These are phyloP conservation scores for Eriocheir sinensis DNA, from an alignment of 1,140 invertebrate species.

Conservation along the genomic window DNA sequence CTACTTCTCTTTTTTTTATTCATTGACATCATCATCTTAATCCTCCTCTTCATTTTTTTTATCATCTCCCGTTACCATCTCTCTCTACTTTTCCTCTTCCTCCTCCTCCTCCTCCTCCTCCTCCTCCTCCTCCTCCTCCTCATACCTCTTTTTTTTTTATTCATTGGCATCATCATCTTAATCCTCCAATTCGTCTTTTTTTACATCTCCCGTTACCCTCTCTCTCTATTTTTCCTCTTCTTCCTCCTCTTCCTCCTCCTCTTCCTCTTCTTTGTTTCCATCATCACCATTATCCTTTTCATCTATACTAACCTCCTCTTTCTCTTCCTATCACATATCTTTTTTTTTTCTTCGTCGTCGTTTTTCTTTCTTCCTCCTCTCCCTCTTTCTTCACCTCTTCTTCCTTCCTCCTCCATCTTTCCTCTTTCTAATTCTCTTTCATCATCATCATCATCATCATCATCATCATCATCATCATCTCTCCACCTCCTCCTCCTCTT, in stretches of 20 bases:
- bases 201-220: neutral
- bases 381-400: neutral
- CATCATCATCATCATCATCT: neutral
- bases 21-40: neutral
- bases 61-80: neutral
- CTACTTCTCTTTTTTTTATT: neutral
- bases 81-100: neutral
- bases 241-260: neutral
- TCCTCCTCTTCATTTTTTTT: neutral
- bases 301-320: neutral
- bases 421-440: neutral
- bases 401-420: neutral
- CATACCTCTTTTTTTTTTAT: neutral
- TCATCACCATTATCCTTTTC: neutral
- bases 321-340: neutral
- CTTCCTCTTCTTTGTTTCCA: neutral
- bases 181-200: neutral
- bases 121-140: neutral
- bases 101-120: neutral
- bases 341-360: neutral
- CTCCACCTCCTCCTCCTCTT: neutral
- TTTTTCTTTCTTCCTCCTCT: neutral
- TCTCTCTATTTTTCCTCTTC: neutral
- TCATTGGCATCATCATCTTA: neutral
- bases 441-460: neutral